Evolutionary conservation across 2,797 vertebrate species (phyloP), one percentile per base, ranked within the genome.

Genomic region (Sebastes matsubarae): DNA sequence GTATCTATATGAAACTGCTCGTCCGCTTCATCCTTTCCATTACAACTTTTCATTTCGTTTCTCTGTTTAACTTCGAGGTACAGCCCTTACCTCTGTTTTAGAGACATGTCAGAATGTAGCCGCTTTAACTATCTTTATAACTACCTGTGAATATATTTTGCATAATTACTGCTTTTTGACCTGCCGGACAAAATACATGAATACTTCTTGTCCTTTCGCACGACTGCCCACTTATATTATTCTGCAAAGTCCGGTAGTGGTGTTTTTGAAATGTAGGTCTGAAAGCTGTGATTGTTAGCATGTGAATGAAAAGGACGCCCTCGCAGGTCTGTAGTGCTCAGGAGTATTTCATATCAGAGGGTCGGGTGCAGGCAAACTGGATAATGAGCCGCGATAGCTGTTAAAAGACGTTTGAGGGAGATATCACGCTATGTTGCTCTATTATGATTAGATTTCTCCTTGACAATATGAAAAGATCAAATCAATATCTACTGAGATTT

Each of bases 391-490:
- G 70, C 89, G 76, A 87, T 83, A 36, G 82, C 85, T 84, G 89
- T 87, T 95, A 92, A 92, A 91, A 92, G 84, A 83, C 72, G 10
- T 90, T 85, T 90, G 91, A 94, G 89, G 92, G 93, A 93, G 93
- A 93, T 91, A 92, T 93, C 91, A 92, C 57, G 83, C 88, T 68
- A 92, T 80, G 92, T 90, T 93, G 94, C 93, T 93, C 92, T 89
- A 91, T 94, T 91, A 93, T 93, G 91, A 94, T 94, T 88, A 94
- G 93, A 93, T 93, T 92, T 92, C 93, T 93, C 92, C 91, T 92
- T 92, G 94, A 93, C 93, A 94, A 95, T 92, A 94, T 92, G 94
- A 94, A 95, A 94, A 94, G 92, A 94, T 93, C 92, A 95, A 93
- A 94, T 95, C 93, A 91, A 95, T 95, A 95, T 83, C 92, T 92